Base-by-base conservation (phyloP, 1,140 invertebrate genomes). In the Calosoma granatense region DNA sequence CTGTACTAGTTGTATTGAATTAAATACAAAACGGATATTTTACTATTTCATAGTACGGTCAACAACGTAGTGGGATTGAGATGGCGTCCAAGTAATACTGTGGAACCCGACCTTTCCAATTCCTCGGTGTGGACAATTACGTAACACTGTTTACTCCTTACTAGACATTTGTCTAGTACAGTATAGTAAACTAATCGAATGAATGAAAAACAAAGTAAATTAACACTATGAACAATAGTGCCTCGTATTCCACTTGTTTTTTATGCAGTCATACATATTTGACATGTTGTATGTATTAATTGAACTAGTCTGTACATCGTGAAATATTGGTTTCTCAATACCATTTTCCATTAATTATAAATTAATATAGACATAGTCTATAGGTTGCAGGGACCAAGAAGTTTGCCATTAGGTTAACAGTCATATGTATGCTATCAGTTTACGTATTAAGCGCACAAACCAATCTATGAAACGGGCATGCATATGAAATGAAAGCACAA, bases 31-130 rank as follows among this genome's bases (percentile, higher is more conserved):
- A n/a, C n/a, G n/a, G n/a, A n/a, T n/a, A n/a, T n/a, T n/a, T n/a
- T n/a, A n/a, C n/a, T 47, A 12, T 47, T 47, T 11, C 17, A 47
- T 17, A 47, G 41, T 47, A 9, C 9, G 60, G 62, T 54, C 59
- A 64, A 64, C 59, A 63, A 61, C 43, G 52, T 67, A 20, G 58
- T 56, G 57, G 63, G 63, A 43, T 26, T 66, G 41, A 61, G 63
- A 43, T 66, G 66, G 66, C 51, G 57, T 52, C 61, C 59, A 47
- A 41, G 55, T 54, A 67, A 64, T 57, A 47, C 59, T 53, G 41
- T 47, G 6, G 41, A 47, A 51, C 14, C 22, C 12, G 43, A 51
- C 26, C 19, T 26, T 51, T 56, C 36, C 15, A 20, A 47, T 36
- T 19, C 39, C 20, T 56, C 39, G 14, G 23, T 47, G 9, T 47